A percentile compares a stretch with the other conserved stretches of the same genome.
These are phyloP conservation scores for Lepidotrigona ventralis DNA, from an alignment of 1,140 invertebrate genomes.

Conservation along the genomic window DNA sequence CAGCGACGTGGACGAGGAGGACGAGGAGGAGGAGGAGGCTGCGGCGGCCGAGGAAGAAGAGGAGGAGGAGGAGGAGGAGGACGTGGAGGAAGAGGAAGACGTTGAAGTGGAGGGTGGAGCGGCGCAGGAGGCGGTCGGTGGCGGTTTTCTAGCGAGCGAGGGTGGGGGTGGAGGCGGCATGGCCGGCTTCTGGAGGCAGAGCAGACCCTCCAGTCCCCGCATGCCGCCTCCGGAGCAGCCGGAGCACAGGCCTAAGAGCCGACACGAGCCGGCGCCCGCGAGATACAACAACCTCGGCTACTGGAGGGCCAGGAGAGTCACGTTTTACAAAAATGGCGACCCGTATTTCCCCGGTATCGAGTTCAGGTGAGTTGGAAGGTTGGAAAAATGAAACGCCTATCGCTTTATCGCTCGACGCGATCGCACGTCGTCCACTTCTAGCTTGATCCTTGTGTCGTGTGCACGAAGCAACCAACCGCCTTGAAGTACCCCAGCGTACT, in stretches of 20 bases:
- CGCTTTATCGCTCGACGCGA: too few relatives aligned
- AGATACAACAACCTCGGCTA: constrained; percentile 90
- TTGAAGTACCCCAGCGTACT: background rate
- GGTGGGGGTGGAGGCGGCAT: constrained; percentile 79
- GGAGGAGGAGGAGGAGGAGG: constrained; percentile 51
- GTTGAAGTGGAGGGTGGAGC: constrained; percentile 65
- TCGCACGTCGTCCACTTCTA: too few relatives aligned
- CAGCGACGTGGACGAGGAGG: constrained; percentile 66
- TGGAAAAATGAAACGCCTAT: too few relatives aligned
- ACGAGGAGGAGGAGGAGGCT: constrained; percentile 56
- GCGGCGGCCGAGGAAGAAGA: constrained; percentile 49
- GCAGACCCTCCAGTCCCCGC: constrained; percentile 81
- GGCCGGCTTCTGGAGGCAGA: constrained; percentile 82
- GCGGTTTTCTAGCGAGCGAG: constrained; percentile 79
- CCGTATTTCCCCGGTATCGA: constrained; percentile 94
- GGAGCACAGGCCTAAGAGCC: constrained; percentile 79
- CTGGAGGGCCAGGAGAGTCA: constrained; percentile 91
- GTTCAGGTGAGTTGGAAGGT: constrained; percentile 81
- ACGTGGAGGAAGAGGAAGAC: constrained; percentile 52
- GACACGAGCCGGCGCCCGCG: constrained; percentile 80
- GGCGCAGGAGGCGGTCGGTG: constrained; percentile 76
- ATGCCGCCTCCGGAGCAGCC: constrained; percentile 81
- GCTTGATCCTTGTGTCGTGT: background rate
- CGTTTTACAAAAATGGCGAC: constrained; percentile 96
- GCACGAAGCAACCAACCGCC: too few relatives aligned